These are phyloP conservation scores for Petrolisthes cinctipes DNA, from an alignment of 2,888 invertebrate genomes.

Conservation along the genomic window DNA sequence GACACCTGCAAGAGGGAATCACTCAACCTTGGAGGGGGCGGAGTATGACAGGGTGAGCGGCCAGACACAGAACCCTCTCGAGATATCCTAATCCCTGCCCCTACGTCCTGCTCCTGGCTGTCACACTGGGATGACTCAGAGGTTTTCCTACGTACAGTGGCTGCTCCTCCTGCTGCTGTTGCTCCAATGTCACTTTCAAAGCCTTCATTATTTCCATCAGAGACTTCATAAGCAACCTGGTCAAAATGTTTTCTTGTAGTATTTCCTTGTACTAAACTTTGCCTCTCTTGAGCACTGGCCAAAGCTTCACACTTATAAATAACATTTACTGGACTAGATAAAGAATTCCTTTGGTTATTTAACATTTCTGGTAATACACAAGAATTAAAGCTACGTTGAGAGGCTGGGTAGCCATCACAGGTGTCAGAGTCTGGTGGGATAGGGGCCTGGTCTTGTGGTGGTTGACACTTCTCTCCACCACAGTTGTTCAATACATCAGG, in stretches of 20 bases:
- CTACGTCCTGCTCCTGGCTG: constrained; percentile 15
- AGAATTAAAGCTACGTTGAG: constrained; percentile 39
- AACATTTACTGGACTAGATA: constrained; percentile 55
- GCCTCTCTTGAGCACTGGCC: constrained; percentile 42
- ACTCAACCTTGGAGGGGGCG: constrained; percentile 21
- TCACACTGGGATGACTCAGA: constrained; percentile 37
- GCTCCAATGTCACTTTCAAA: neutral
- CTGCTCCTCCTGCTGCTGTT: neutral
- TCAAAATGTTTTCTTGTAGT: constrained; percentile 9
- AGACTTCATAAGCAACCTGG: neutral
- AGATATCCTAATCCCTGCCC: constrained; percentile 20
- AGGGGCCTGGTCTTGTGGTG: neutral
- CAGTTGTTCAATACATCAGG: constrained; percentile 11
- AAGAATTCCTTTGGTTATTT: constrained; percentile 57
- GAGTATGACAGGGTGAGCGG: constrained; percentile 48
- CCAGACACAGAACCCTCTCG: constrained; percentile 44
- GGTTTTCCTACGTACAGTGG: neutral
- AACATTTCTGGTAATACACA: constrained; percentile 31
- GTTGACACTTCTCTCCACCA: constrained; percentile 7
- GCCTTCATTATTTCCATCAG: constrained; percentile 8
- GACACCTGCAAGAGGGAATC: constrained; percentile 46
- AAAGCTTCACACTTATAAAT: constrained; percentile 28
- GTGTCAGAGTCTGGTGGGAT: constrained; percentile 5
- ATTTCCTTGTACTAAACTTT: constrained; percentile 21
- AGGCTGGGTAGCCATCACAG: constrained; percentile 23